Base-by-base conservation (phyloP, 1,140 invertebrate species). In the Gonioctena quinquepunctata region DNA sequence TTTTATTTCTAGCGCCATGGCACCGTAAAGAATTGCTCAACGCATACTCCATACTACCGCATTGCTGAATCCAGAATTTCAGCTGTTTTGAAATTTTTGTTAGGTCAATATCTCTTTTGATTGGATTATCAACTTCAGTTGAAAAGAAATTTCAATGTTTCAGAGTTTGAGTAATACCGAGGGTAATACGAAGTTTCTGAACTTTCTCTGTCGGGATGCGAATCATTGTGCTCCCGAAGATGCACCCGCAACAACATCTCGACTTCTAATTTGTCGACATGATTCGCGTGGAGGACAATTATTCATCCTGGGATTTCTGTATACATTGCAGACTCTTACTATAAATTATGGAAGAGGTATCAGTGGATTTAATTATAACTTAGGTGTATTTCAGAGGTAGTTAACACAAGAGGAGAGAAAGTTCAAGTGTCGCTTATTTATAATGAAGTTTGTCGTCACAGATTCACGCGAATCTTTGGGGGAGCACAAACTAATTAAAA, bases 401-500 rank as follows among this genome's bases (percentile, higher is more conserved):
- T 66, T 56, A 56, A 66, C 64, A 66, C 64, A 26, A 57, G 64
- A 19, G 28, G 22, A 49, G 22, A 19, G 70, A 42, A 71, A 71
- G 66, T 69, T 72, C 62, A 66, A 73, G 68, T 69, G 71, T 66
- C 68, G 71, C 63, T 23, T 73, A 70, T 73, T 70, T 74, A 71
- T 74, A 72, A 74, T 72, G 70, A 72, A 74, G 70, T 69, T 65
- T 68, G 66, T 64, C 70, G 66, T 74, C 54, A 66, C 65, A 68
- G 72, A 74, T 74, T 74, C 65, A 74, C 71, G 69, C 71, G 69
- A 68, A 71, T 8, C 8, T 23, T 54, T 62, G 63, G 56, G 62
- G 69, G 71, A 73, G 65, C 68, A 70, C 68, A 74, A 74, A 74
- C 72, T 74, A 74, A 74, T 74, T 74, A 74, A 74, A 74, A 74